phyloP scores from a whole-genome alignment of 2,797 vertebrate species.

The Halcyon smyrnensis region DNA sequence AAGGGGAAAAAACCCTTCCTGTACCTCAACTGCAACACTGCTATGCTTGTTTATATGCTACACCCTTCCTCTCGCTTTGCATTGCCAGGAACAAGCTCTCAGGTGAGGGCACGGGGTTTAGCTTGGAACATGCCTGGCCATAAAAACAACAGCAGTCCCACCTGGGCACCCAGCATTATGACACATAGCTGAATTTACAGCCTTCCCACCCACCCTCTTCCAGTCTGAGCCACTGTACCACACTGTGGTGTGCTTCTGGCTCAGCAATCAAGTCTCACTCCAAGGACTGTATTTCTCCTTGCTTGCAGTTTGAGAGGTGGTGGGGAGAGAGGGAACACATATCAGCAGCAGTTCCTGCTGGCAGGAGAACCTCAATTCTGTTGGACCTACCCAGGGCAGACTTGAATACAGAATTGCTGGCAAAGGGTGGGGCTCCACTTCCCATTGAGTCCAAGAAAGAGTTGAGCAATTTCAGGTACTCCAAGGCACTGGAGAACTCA shows the following conservation, averaged over 20 bases:
- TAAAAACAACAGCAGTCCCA: not conserved
- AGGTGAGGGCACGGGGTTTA: not conserved
- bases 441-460: conserved; percentile 90
- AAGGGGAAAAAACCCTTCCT: not conserved
- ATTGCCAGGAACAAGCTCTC: not conserved
- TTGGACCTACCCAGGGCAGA: conserved; percentile 77
- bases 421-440: conserved; percentile 79
- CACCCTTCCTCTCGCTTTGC: not conserved
- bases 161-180: not conserved
- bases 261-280: not conserved
- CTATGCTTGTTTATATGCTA: not conserved
- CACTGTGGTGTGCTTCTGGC: not conserved
- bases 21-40: not conserved
- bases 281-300: not conserved
- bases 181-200: not conserved
- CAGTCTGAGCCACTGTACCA: not conserved
- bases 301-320: not conserved
- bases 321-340: not conserved
- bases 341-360: not conserved
- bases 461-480: conserved; percentile 92
- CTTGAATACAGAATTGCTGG: conserved; percentile 75
- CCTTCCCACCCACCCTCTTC: not conserved
- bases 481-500: conserved; percentile 89
- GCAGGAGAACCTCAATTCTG: not conserved
- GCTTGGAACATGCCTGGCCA: not conserved